Percentiles rank a stretch among this genome's conserved stretches.
These are phyloP conservation scores for Siphlonurus alternatus DNA, from an alignment of 2,888 invertebrate species.

Conservation along the genomic window DNA sequence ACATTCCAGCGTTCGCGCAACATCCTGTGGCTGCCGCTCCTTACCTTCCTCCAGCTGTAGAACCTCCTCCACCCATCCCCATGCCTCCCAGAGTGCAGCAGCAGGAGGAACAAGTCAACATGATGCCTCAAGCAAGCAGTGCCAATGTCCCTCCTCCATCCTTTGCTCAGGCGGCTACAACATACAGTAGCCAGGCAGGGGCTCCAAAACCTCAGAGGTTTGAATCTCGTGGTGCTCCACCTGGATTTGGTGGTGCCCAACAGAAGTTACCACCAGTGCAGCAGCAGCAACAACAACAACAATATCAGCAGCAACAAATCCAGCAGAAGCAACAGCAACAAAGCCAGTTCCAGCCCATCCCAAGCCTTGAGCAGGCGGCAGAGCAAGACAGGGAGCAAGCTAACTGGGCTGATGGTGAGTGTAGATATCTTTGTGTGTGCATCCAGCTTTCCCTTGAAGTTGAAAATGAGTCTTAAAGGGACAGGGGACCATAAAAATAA, in stretches of 20 bases:
- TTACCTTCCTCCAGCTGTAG: slow-evolving; percentile 24
- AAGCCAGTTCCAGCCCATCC: slow-evolving; percentile 1
- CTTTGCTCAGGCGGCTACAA: slow-evolving; percentile 1
- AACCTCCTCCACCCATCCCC: slow-evolving; percentile 36
- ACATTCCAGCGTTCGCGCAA: slow-evolving; percentile 3
- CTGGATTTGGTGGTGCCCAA: background rate
- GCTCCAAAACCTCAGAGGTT: background rate
- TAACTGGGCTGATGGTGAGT: background rate
- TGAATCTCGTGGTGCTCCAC: background rate
- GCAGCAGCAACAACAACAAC: background rate
- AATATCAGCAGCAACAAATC: background rate
- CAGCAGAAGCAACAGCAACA: background rate
- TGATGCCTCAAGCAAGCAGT: background rate
- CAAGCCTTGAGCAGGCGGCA: background rate
- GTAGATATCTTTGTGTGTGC: too few relatives aligned
- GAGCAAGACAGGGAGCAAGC: background rate
- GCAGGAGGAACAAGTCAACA: slow-evolving; percentile 22
- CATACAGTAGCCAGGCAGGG: background rate
- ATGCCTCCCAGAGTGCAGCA: slow-evolving; percentile 26
- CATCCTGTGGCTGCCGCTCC: slow-evolving; percentile 19
- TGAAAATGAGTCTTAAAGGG: too few relatives aligned
- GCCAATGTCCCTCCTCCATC: background rate
- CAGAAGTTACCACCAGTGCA: background rate
- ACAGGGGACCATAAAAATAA: too few relatives aligned
- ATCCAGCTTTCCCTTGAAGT: too few relatives aligned